Base-by-base conservation (phyloP, 2,888 invertebrate genomes). In the Mythimna vitellina region DNA sequence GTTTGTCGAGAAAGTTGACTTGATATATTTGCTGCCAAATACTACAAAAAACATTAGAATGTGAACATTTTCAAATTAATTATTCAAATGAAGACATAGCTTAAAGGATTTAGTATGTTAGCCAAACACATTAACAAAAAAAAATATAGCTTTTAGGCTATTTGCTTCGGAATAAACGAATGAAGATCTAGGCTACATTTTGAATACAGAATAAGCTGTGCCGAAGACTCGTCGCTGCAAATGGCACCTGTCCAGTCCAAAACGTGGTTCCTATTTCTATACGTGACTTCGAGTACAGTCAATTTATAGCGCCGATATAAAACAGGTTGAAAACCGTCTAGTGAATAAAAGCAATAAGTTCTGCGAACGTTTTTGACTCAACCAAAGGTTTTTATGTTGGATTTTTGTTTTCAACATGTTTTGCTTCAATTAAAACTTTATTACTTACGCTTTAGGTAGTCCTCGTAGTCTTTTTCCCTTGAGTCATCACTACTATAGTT, bases 261-360 rank as follows among this genome's bases (percentile, higher is more conserved):
- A 73, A 73, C 78, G 73, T 78, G 73, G 53, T 62, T 72, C 65
- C 65, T 57, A 65, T 78, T 75, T 53, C 75, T 35, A 61, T 56
- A 78, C 73, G 78, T 77, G 76, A 67, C 73, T 78, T 53, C 56
- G 46, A 38, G 17, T 20, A n/a, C 17, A 53, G 51, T 2, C 72
- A 78, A 78, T 78, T 65, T 78, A 78, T 57, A 76, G 42, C 61
- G 12, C 29, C 51, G 51, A 46, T 22, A 56, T 25, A 62, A 65
- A 65, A 54, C 65, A 12, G 22, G 51, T 65, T 72, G 65, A 42
- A 75, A 70, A 53, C n/a, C 51, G 51, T 53, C 46, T 0, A 29
- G 20, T 10, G 29, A 46, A 72, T 56, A 62, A 53, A 65, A 53
- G 51, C 22, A 49, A 70, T 76, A 63, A 75, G 22, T 20, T 63